phyloP scores from a whole-genome alignment of 2,797 vertebrate species.

The Enteromius trimaculatus region DNA sequence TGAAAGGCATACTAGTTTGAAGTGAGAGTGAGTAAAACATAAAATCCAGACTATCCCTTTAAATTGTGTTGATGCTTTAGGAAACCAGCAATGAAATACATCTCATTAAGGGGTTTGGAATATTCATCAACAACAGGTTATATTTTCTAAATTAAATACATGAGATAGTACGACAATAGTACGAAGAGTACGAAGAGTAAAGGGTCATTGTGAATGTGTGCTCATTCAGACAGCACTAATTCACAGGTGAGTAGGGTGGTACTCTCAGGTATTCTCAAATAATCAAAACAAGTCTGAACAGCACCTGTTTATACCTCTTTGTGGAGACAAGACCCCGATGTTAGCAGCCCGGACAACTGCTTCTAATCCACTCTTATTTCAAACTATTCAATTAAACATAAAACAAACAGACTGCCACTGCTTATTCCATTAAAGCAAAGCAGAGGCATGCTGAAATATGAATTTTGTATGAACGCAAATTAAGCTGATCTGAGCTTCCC shows the following conservation, averaged over 20 bases:
- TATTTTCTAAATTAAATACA: neutral
- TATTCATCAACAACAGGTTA: neutral
- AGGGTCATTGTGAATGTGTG: neutral
- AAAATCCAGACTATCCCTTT: neutral
- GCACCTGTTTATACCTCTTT: conserved; percentile 20
- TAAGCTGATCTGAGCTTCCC: conserved; percentile 12
- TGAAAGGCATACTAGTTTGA: neutral
- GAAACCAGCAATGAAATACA: neutral
- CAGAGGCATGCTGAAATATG: conserved; percentile 14
- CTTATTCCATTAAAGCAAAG: conserved; percentile 18
- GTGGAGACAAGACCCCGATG: neutral
- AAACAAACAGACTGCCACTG: conserved; percentile 8
- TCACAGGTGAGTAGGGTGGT: conserved; percentile 23
- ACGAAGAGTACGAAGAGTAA: neutral
- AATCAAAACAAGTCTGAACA: conserved; percentile 63
- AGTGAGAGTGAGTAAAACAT: neutral
- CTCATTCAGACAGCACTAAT: conserved; percentile 8
- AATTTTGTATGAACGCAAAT: conserved; percentile 29
- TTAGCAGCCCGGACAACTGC: neutral
- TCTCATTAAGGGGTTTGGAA: neutral
- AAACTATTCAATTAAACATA: conserved; percentile 30
- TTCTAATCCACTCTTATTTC: conserved; percentile 36
- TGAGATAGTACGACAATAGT: too few species aligned
- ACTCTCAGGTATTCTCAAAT: conserved; percentile 48
- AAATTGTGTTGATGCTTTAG: neutral